Evolutionary conservation across 2,113 vertebrate genomes (phyloP).

Genomic region (Oncorhynchus masou): DNA sequence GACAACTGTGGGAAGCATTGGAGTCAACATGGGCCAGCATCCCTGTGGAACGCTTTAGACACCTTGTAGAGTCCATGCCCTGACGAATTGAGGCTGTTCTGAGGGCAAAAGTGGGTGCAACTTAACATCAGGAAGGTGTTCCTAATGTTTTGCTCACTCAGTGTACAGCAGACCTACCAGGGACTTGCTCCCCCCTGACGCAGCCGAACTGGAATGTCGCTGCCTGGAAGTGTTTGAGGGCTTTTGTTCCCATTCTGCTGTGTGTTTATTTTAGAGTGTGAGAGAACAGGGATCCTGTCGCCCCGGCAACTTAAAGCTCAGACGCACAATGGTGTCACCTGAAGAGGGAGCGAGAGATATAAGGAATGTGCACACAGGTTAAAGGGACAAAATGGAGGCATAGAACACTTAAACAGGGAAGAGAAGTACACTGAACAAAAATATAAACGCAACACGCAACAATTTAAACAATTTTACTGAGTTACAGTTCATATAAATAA

Average conservation of each 20-base stretch:
- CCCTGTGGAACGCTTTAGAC: too few species aligned
- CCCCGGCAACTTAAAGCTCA: not conserved
- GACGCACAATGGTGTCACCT: not conserved
- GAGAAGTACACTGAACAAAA: not conserved
- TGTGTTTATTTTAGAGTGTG: not conserved
- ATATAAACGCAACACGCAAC: too few species aligned
- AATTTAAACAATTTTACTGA: too few species aligned
- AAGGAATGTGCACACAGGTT: not conserved
- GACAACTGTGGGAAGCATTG: too few species aligned
- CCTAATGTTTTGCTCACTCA: too few species aligned
- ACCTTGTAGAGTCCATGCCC: too few species aligned
- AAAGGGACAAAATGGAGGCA: not conserved
- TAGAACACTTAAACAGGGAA: not conserved
- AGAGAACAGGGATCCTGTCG: not conserved
- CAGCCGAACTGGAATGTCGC: not conserved
- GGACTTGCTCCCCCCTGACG: not conserved
- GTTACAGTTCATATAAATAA: too few species aligned
- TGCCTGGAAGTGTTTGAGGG: not conserved
- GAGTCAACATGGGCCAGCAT: too few species aligned
- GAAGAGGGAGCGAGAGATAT: not conserved
- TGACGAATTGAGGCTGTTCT: too few species aligned
- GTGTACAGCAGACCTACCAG: too few species aligned
- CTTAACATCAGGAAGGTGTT: too few species aligned
- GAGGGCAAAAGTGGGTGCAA: too few species aligned
- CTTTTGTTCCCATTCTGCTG: not conserved